Evolutionary conservation across 2,113 vertebrate species (phyloP).

Genomic region (Hypomesus transpacificus): DNA sequence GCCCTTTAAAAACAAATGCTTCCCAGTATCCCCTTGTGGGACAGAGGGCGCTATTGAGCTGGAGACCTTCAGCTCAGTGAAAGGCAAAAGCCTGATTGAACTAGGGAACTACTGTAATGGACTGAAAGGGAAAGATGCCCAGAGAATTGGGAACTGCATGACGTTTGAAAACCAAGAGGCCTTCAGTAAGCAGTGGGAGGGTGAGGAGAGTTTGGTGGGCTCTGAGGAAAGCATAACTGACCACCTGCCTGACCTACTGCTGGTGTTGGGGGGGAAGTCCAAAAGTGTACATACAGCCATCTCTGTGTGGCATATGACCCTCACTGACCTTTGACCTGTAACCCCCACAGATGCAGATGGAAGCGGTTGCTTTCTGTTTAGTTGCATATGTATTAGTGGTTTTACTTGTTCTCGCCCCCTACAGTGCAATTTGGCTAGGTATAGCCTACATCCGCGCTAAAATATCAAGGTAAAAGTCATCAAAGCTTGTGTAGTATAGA

Average conservation of each 20-base stretch:
- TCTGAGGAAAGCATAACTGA: conserved; percentile 31
- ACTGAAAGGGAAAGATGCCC: conserved; percentile 7
- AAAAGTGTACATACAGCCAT: conserved; percentile 57
- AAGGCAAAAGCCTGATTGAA: neutral
- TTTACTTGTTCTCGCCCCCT: no score
- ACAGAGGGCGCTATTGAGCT: conserved; percentile 72
- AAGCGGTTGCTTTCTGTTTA: neutral
- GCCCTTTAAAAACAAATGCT: conserved; percentile 69
- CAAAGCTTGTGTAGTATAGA: no score
- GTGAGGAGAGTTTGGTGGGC: conserved; percentile 17
- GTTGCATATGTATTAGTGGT: no score
- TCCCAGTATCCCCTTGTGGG: conserved; percentile 34
- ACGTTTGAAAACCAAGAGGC: conserved; percentile 65
- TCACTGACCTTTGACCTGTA: conserved; percentile 54
- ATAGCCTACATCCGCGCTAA: no score
- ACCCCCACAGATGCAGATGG: neutral
- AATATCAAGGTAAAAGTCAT: no score
- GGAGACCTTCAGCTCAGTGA: conserved; percentile 64
- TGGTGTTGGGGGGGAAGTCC: conserved; percentile 79
- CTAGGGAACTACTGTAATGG: conserved; percentile 11
- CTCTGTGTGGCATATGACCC: conserved; percentile 75
- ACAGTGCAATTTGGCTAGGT: no score
- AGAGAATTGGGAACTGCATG: conserved; percentile 36
- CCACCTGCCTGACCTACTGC: conserved; percentile 66
- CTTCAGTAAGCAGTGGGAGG: conserved; percentile 36